Evolutionary conservation across 1,140 invertebrate species (phyloP).

Genomic region (Eueides isabella): DNA sequence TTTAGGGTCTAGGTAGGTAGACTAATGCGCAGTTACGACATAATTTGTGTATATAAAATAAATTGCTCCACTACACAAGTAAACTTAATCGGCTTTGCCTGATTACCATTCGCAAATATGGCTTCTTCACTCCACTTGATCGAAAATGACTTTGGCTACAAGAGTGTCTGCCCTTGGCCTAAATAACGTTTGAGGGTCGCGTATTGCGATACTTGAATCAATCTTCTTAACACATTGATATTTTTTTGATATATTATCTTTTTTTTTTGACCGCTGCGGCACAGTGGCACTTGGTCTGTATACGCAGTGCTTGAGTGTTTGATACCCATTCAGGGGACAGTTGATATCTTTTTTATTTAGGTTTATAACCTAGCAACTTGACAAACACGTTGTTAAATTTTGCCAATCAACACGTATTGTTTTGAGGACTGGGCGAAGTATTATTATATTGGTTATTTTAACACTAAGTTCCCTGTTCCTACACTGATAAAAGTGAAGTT

Average conservation of each 20-base stretch:
- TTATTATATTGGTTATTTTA: no score
- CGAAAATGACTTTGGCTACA: conserved; percentile 4
- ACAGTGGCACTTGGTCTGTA: no score
- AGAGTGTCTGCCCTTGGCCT: conserved; percentile 15
- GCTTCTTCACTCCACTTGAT: conserved; percentile 19
- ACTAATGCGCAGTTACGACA: background rate
- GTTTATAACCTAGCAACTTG: no score
- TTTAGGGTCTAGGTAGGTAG: background rate
- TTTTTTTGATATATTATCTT: background rate
- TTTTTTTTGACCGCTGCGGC: background rate
- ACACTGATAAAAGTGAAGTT: no score
- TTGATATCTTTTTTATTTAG: no score
- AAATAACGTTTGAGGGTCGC: conserved; percentile 7
- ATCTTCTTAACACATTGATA: background rate
- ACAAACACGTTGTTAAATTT: no score
- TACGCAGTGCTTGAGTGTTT: no score
- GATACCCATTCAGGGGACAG: no score
- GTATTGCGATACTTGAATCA: conserved; percentile 5
- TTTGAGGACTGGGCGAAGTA: no score
- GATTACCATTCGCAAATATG: conserved; percentile 10
- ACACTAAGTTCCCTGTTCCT: no score
- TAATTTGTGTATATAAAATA: conserved; percentile 18
- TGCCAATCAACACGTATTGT: no score
- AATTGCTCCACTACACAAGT: conserved; percentile 12
- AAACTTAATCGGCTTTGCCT: conserved; percentile 18